These are phyloP conservation scores for Apis florea DNA, from an alignment of 1,140 invertebrate genomes.

Conservation along the genomic window DNA sequence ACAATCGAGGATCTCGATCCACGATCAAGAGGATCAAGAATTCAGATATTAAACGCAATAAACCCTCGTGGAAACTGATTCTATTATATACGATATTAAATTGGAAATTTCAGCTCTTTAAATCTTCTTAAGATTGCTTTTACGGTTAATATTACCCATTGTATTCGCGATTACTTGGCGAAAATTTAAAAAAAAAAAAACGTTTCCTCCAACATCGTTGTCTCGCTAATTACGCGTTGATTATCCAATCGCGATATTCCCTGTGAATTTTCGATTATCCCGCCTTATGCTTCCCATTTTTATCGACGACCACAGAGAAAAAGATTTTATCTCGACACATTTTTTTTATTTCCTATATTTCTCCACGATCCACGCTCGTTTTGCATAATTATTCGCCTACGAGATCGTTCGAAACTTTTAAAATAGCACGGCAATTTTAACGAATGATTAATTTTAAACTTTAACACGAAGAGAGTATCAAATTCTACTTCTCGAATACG, in stretches of 20 bases:
- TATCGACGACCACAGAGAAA: background rate
- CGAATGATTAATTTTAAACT: background rate
- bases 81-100: background rate
- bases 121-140: background rate
- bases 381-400: slow-evolving; percentile 8
- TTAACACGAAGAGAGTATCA: no score
- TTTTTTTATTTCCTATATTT: background rate
- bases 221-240: background rate
- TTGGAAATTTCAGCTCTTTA: background rate
- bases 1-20: no score
- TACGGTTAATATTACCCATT: background rate
- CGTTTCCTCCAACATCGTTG: background rate
- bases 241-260: background rate
- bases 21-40: no score
- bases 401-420: background rate
- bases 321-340: background rate
- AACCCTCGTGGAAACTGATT: background rate
- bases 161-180: no score
- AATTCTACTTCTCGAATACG: no score
- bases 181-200: background rate
- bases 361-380: background rate
- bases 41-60: background rate
- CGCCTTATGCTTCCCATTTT: background rate
- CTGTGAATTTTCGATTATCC: background rate
- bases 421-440: background rate